These are phyloP conservation scores for Uropsilus gracilis DNA, from an alignment of 2,113 vertebrate genomes.

Conservation along the genomic window DNA sequence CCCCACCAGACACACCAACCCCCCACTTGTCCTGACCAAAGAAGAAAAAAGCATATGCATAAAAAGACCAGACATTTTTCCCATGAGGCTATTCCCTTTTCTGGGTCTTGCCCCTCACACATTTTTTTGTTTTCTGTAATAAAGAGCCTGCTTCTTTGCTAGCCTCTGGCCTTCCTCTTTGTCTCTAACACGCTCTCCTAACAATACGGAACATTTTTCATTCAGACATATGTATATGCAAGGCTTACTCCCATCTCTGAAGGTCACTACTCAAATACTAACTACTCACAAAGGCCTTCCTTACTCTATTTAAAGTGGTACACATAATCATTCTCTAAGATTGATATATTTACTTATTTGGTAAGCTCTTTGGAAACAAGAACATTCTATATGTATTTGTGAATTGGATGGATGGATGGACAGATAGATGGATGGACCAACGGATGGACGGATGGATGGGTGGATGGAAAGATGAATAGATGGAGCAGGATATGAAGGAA, in stretches of 20 bases:
- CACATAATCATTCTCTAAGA: neutral
- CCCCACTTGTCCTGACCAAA: no score
- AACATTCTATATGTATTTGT: neutral
- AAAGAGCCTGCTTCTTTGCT: no score
- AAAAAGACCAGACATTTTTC: no score
- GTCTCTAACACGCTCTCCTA: no score
- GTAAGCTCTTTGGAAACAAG: neutral
- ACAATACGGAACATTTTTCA: constrained; percentile 13
- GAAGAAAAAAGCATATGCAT: no score
- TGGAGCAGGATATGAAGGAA: neutral
- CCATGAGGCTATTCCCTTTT: no score
- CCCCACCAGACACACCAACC: no score
- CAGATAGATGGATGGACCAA: neutral
- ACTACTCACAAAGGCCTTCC: neutral
- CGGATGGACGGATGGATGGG: neutral
- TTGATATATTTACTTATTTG: neutral
- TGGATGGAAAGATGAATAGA: neutral
- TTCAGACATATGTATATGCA: neutral
- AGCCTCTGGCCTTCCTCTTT: no score
- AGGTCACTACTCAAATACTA: neutral
- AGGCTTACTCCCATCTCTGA: neutral
- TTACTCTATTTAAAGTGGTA: neutral
- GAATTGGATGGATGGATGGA: neutral
- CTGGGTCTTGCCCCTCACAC: no score
- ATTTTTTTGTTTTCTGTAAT: no score